These are phyloP conservation scores for Abrostola triplasia DNA, from an alignment of 2,888 invertebrate species.

Conservation along the genomic window DNA sequence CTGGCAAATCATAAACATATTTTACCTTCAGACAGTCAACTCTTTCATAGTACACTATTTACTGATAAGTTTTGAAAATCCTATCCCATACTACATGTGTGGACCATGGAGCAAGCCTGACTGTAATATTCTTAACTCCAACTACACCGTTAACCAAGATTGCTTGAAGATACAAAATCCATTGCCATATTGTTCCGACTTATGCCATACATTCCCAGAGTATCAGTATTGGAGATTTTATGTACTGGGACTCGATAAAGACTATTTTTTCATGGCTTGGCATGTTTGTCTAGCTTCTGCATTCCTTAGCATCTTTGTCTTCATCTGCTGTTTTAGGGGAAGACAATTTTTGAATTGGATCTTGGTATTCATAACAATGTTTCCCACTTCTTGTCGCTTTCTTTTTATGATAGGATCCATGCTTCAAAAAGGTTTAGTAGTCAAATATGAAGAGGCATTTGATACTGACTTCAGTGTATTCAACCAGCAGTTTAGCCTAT, in stretches of 20 bases:
- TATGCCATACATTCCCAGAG: slow-evolving; percentile 75
- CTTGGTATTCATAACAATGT: slow-evolving; percentile 58
- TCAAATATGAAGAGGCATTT: slow-evolving; percentile 68
- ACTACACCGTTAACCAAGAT: slow-evolving; percentile 75
- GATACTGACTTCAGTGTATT: slow-evolving; percentile 71
- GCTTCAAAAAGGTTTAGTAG: slow-evolving; percentile 77
- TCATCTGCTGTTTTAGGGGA: slow-evolving; percentile 70
- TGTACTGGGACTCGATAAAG: slow-evolving; percentile 50
- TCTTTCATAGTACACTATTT: slow-evolving; percentile 77
- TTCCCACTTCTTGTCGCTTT: slow-evolving; percentile 65
- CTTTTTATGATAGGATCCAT: slow-evolving; percentile 74
- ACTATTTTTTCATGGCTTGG: slow-evolving; percentile 69
- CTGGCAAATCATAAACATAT: slow-evolving; percentile 67
- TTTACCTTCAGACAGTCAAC: slow-evolving; percentile 68
- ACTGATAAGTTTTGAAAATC: slow-evolving; percentile 78
- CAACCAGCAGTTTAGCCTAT: slow-evolving; percentile 49
- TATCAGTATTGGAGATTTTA: slow-evolving; percentile 75
- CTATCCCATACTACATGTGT: slow-evolving; percentile 75
- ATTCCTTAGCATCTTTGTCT: slow-evolving; percentile 61
- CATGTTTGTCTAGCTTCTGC: slow-evolving; percentile 73
- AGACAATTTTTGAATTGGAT: slow-evolving; percentile 64
- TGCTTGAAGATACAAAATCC: slow-evolving; percentile 64
- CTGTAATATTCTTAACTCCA: slow-evolving; percentile 69
- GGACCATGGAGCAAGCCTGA: slow-evolving; percentile 68
- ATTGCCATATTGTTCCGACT: slow-evolving; percentile 61